Base-by-base conservation (phyloP, 2,113 vertebrate species). In the Malaclemys terrapin region DNA sequence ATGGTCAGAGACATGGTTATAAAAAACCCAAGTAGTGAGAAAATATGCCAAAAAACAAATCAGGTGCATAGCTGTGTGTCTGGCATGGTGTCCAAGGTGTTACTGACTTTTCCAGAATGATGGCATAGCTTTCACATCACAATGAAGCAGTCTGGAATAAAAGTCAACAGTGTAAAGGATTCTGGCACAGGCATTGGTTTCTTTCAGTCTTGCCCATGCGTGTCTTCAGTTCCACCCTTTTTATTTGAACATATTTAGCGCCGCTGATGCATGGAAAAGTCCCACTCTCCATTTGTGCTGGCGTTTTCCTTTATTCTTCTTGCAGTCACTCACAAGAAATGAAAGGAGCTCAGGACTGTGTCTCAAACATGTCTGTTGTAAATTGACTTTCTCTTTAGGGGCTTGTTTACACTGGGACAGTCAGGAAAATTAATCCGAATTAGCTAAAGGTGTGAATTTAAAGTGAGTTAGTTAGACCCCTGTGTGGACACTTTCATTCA, bases 201-300 rank as follows among this genome's bases (percentile, higher is more conserved):
- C 90, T 95, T 97, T 97, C 42, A 95, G 90, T 85, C 95, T 97
- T 96, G 95, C 57, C 84, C 97, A 97, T 95, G 96, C 95, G 65
- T 96, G 92, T 85, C 96, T 96, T 92, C 0, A 0, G 94, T 95
- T 95, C 96, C 96, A 94, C 96, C 96, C 95, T 65, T 93, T 93
- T 96, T 92, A 87, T 95, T 97, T 96, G 94, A 97, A 95, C 92
- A 81, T 4, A 47, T 75, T 95, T 50, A 38, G 42, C 94, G 95
- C 81, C 94, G 54, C 94, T 91, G 89, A 96, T 92, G 96, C 96
- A 95, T 96, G 94, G 96, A 97, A 96, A 31, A 96, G 96, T 96
- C 96, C 96, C 96, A 96, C 94, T 96, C 96, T 80, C 94, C 3
- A 52, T 90, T 93, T 84, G 88, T 81, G 10, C 93, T 93, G 90